Conservation (phyloP, 2,797 vertebrate genomes). For the Hoplostethus mediterraneus region DNA sequence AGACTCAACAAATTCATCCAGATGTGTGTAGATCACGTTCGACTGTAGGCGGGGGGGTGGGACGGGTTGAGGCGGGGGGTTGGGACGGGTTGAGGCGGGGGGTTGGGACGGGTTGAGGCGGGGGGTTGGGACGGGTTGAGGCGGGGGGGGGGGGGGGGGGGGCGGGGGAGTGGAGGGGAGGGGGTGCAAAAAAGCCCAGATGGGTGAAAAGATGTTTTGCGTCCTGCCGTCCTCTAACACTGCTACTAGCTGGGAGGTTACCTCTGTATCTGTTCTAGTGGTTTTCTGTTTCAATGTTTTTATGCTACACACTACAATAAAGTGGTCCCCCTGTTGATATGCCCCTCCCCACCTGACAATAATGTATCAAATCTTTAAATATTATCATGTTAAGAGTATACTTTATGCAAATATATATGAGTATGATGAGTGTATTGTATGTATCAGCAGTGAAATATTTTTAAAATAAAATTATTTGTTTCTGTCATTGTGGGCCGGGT, state of each 20-base stretch:
- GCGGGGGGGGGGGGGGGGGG: too few relatives aligned
- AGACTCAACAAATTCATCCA: too few relatives aligned
- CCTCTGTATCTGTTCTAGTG: constrained; percentile 65
- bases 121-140: too few relatives aligned
- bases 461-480: constrained; percentile 95
- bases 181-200: too few relatives aligned
- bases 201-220: neutral
- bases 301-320: constrained; percentile 87
- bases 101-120: too few relatives aligned
- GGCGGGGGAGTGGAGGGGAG: too few relatives aligned
- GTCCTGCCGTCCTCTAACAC: constrained; percentile 37
- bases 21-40: too few relatives aligned
- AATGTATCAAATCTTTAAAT: constrained; percentile 97
- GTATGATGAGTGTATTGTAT: constrained; percentile 96
- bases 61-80: too few relatives aligned
- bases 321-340: constrained; percentile 90
- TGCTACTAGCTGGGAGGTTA: constrained; percentile 48
- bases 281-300: constrained; percentile 89
- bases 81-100: too few relatives aligned
- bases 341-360: constrained; percentile 88
- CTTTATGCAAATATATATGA: constrained; percentile 95
- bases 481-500: constrained; percentile 75
- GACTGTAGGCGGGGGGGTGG: too few relatives aligned
- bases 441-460: constrained; percentile 99
- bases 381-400: constrained; percentile 96